Percentiles rank a stretch among this genome's conserved stretches.
Evolutionary conservation across 1,140 invertebrate species (phyloP).

Genomic region (Pentalonia nigronervosa): DNA sequence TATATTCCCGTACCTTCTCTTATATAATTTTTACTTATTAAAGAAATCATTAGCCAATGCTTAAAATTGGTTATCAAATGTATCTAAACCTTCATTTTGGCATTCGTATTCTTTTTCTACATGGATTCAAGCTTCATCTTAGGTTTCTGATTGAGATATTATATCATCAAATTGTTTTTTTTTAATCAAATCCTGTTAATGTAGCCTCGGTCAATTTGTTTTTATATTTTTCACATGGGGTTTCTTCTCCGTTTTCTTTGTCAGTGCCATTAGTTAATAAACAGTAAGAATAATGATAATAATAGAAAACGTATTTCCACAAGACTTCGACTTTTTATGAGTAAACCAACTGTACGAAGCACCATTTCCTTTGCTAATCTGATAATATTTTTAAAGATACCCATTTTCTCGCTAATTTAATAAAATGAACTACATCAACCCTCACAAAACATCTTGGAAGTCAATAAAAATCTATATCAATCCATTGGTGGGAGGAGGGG

Average conservation of each 20-base stretch:
- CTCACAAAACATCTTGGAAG: neutral
- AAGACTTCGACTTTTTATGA: neutral
- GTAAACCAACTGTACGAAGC: neutral
- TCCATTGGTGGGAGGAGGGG: no score
- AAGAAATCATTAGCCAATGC: no score
- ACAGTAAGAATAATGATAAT: neutral
- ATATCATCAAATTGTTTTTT: conserved; percentile 11
- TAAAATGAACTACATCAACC: neutral
- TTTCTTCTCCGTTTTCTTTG: neutral
- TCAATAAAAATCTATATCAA: no score
- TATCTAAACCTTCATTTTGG: no score
- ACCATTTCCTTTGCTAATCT: no score
- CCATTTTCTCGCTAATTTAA: neutral
- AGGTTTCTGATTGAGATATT: neutral
- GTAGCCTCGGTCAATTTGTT: neutral
- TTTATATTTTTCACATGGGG: neutral
- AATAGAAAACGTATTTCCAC: neutral
- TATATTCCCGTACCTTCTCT: no score
- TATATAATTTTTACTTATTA: no score
- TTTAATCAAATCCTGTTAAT: neutral
- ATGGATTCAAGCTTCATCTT: neutral
- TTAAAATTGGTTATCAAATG: no score
- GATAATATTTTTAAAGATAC: neutral
- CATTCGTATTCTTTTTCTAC: neutral
- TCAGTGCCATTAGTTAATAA: neutral